Conservation (phyloP, 2,888 invertebrate genomes). For the Cantharis rufa region DNA sequence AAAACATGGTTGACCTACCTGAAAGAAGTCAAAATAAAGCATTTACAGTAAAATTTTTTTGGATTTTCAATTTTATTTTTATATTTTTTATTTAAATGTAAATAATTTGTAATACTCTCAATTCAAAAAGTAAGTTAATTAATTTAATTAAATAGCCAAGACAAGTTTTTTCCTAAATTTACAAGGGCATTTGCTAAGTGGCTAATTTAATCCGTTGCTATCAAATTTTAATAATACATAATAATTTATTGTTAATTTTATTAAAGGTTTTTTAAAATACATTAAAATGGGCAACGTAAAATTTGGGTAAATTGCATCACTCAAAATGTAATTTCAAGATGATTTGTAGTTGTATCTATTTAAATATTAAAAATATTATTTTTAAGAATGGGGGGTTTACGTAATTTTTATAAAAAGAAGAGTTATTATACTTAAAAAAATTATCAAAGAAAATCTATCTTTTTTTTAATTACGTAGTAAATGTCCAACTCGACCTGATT, state of each 20-base stretch:
- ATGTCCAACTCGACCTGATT: not conserved
- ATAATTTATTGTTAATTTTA: not conserved
- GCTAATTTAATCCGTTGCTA: not conserved
- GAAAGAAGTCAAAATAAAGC: not conserved
- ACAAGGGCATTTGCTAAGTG: not conserved
- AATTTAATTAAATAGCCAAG: not conserved
- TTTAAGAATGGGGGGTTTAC: not conserved
- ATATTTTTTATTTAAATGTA: no score
- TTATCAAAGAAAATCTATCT: not conserved
- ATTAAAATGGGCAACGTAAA: not conserved
- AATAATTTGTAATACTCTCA: not conserved
- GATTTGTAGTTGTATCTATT: not conserved
- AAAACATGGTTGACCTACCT: constrained; percentile 3
- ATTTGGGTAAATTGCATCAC: not conserved
- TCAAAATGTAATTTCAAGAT: not conserved
- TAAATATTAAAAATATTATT: not conserved
- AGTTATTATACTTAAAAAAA: no score
- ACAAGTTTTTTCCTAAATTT: not conserved
- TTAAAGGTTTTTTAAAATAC: not conserved
- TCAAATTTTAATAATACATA: no score
- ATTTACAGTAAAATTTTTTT: not conserved
- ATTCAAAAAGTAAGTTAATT: not conserved
- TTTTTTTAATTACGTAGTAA: not conserved
- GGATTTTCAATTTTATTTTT: no score
- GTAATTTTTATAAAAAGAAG: not conserved